A percentile compares a stretch with the other conserved stretches of the same genome.
Evolutionary conservation across 2,888 invertebrate genomes (phyloP).

Genomic region (Unio delphinus): DNA sequence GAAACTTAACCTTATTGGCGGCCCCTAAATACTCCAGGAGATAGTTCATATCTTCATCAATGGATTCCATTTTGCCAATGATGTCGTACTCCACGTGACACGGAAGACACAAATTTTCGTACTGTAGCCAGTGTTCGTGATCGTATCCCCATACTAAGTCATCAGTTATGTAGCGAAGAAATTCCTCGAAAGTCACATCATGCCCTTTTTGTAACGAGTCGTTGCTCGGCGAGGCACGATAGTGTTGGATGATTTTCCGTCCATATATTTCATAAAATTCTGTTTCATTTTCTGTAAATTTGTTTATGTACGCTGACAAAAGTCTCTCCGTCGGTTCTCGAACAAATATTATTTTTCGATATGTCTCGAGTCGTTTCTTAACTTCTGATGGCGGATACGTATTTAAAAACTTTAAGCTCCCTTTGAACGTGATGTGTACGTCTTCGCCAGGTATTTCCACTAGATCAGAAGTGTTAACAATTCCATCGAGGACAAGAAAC

Average conservation of each 20-base stretch:
- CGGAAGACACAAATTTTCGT: constrained; percentile 87
- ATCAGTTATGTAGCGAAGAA: constrained; percentile 84
- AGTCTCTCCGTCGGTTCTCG: constrained; percentile 92
- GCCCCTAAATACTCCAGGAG: constrained; percentile 50
- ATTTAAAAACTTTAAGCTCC: constrained; percentile 46
- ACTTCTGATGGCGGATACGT: constrained; percentile 75
- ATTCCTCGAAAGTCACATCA: constrained; percentile 90
- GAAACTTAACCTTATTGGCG: constrained; percentile 50
- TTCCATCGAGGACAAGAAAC: constrained; percentile 84
- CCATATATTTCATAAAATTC: constrained; percentile 76
- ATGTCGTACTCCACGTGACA: constrained; percentile 90
- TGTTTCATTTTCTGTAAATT: constrained; percentile 75
- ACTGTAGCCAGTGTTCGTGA: constrained; percentile 89
- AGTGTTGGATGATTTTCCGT: constrained; percentile 81
- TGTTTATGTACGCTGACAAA: constrained; percentile 91
- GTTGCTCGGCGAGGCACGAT: constrained; percentile 81
- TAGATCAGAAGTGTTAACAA: constrained; percentile 50
- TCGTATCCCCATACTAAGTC: constrained; percentile 74
- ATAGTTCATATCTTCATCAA: constrained; percentile 83
- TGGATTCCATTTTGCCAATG: constrained; percentile 90
- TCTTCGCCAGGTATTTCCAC: constrained; percentile 45
- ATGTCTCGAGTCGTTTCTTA: constrained; percentile 80
- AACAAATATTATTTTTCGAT: constrained; percentile 88
- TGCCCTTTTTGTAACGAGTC: constrained; percentile 75
- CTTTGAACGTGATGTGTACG: constrained; percentile 48